Evolutionary conservation across 2,888 invertebrate genomes (phyloP).

Genomic region (Drosophila rubida): DNA sequence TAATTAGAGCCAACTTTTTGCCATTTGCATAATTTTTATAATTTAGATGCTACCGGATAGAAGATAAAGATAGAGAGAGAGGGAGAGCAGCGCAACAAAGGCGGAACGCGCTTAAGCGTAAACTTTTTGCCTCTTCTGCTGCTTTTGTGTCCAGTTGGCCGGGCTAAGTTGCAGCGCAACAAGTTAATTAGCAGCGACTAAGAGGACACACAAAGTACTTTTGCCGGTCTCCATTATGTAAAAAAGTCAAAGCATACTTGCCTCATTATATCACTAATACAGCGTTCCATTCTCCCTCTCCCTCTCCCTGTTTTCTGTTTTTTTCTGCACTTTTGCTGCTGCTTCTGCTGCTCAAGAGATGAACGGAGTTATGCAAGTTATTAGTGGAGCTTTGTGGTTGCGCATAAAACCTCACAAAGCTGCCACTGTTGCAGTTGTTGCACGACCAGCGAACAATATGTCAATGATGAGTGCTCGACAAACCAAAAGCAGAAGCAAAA

Average conservation of each 20-base stretch:
- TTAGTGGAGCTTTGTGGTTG: conserved; percentile 57
- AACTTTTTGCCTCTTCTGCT: conserved; percentile 44
- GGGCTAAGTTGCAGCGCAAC: conserved; percentile 75
- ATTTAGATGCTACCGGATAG: conserved; percentile 52
- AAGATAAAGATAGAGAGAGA: conserved; percentile 9
- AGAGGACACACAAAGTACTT: conserved; percentile 38
- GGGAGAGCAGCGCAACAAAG: no score
- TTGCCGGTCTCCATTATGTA: conserved; percentile 40
- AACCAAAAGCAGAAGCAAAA: conserved; percentile 39
- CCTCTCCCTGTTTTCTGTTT: conserved; percentile 6
- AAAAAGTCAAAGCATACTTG: conserved; percentile 62
- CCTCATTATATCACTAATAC: conserved; percentile 68
- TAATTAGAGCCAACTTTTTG: conserved; percentile 78
- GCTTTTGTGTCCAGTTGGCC: conserved; percentile 36
- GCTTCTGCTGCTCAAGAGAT: background rate
- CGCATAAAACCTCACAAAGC: conserved; percentile 49
- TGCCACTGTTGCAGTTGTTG: conserved; percentile 26
- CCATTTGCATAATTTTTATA: conserved; percentile 76
- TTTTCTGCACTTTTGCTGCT: conserved; percentile 1
- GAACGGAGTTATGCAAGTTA: conserved; percentile 50
- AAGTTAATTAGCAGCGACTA: conserved; percentile 73
- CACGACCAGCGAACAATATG: conserved; percentile 50
- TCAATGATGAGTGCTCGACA: conserved; percentile 54
- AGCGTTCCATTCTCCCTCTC: conserved; percentile 3
- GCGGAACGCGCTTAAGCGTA: conserved; percentile 56